Percentiles rank a stretch among this genome's conserved stretches.
Evolutionary conservation across 2,113 vertebrate species (phyloP).

Genomic region (Menidia beryllina): DNA sequence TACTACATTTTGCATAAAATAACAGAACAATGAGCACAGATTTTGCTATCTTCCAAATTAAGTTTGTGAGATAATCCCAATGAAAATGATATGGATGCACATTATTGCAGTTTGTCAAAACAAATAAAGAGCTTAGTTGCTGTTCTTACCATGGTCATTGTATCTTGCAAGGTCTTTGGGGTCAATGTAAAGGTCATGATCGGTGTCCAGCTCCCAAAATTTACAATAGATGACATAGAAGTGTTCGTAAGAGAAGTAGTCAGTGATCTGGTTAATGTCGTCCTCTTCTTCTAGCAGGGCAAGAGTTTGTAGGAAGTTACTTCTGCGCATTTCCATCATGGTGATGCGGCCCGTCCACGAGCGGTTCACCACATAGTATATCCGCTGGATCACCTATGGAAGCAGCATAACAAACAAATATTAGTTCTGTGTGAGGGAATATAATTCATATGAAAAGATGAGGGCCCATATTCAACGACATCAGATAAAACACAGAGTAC

Average conservation of each 20-base stretch:
- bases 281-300: conserved; percentile 98
- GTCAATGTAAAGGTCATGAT: conserved; percentile 97
- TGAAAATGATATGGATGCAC: no score
- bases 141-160: conserved; percentile 94
- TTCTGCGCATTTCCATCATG: conserved; percentile 93
- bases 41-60: background rate
- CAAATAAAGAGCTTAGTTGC: no score
- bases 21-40: background rate
- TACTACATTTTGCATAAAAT: background rate
- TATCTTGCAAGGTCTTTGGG: conserved; percentile 93
- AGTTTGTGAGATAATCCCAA: background rate
- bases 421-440: background rate
- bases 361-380: conserved; percentile 98
- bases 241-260: conserved; percentile 99
- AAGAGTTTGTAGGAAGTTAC: conserved; percentile 98
- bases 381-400: conserved; percentile 94
- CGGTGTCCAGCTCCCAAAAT: conserved; percentile 99
- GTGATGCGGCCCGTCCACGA: conserved; percentile 98
- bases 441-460: background rate
- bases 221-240: conserved; percentile 99
- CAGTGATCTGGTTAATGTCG: conserved; percentile 99
- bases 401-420: background rate
- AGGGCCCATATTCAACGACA: background rate
- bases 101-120: no score
- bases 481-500: background rate